These are phyloP conservation scores for Drosophila gunungcola DNA, from an alignment of 1,140 invertebrate species.

Conservation along the genomic window DNA sequence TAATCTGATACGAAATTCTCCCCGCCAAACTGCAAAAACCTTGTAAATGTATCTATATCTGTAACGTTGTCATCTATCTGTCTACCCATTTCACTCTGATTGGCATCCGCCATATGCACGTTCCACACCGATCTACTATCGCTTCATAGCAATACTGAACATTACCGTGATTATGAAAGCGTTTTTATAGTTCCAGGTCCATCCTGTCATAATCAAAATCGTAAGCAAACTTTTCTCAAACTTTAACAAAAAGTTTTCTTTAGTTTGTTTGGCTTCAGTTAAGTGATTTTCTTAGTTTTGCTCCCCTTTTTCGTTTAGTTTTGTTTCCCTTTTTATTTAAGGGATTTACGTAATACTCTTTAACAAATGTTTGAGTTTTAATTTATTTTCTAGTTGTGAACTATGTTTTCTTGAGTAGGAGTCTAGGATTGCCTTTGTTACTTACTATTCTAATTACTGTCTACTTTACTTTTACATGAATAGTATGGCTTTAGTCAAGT, in stretches of 20 bases:
- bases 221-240: constrained; percentile 70
- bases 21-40: constrained; percentile 2
- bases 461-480: no score
- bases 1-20: constrained; percentile 1
- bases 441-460: no score
- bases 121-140: constrained; percentile 46
- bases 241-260: constrained; percentile 36
- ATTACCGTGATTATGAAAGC: constrained; percentile 90
- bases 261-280: constrained; percentile 15
- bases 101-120: constrained; percentile 53
- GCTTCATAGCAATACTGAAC: constrained; percentile 85
- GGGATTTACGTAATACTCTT: neutral
- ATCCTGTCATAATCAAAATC: constrained; percentile 85
- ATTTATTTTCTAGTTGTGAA: no score
- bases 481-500: constrained; percentile 9
- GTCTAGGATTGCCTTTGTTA: no score
- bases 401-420: no score
- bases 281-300: constrained; percentile 23
- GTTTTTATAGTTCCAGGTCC: constrained; percentile 91
- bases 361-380: neutral
- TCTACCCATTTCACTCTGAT: constrained; percentile 52
- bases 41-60: constrained; percentile 9
- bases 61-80: constrained; percentile 35
- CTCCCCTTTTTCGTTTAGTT: constrained; percentile 22
- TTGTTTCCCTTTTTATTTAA: constrained; percentile 1